Evolutionary conservation across 2,797 vertebrate species (phyloP).

Genomic region (Poecilia velifera): DNA sequence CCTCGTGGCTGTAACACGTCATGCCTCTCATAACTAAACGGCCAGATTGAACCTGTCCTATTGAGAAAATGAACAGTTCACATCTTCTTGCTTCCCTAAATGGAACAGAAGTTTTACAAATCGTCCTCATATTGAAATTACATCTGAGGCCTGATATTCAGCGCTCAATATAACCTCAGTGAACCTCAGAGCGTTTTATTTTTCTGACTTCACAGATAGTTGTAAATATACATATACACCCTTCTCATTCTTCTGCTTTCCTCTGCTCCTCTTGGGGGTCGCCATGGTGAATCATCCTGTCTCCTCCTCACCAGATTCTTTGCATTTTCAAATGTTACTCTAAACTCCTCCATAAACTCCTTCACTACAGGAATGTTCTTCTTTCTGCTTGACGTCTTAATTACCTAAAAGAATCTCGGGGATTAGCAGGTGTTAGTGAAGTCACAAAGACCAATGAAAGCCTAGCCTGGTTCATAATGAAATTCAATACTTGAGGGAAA

Average conservation of each 20-base stretch:
- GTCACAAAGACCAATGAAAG: not conserved
- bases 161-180: not conserved
- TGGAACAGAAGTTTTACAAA: not conserved
- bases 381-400: not conserved
- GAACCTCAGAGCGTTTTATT: not conserved
- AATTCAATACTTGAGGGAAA: not conserved
- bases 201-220: not conserved
- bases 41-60: not conserved
- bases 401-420: not conserved
- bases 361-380: not conserved
- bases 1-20: not conserved
- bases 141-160: not conserved
- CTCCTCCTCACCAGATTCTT: not conserved
- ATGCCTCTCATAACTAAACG: not conserved
- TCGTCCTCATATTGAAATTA: not conserved
- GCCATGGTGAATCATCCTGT: not conserved
- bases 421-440: not conserved
- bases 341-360: not conserved
- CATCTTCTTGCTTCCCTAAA: not conserved
- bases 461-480: not conserved
- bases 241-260: not conserved
- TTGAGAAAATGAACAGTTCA: not conserved
- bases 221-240: not conserved
- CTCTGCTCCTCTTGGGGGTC: not conserved
- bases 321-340: not conserved